Percentiles rank a stretch among this genome's conserved stretches.
phyloP scores from a whole-genome alignment of 1,140 invertebrate species.

The Pseudomyrmex pallidus region DNA sequence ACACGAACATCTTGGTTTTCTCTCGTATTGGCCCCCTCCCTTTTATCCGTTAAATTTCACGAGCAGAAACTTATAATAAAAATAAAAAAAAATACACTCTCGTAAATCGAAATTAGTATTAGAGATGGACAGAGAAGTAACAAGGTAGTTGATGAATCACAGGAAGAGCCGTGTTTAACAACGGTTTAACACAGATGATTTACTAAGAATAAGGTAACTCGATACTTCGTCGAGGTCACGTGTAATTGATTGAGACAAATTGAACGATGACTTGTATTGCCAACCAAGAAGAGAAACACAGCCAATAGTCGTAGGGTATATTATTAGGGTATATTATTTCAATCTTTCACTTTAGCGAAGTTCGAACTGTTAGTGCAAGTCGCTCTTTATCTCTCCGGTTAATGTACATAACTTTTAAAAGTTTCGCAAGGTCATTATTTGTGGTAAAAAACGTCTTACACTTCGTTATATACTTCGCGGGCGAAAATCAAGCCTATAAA shows the following conservation, averaged over 20 bases:
- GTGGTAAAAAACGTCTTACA: not conserved
- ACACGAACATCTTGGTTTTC: too few relatives aligned
- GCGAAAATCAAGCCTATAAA: conserved; percentile 58
- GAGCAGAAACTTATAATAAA: too few relatives aligned
- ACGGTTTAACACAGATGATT: conserved; percentile 11
- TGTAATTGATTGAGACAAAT: conserved; percentile 48
- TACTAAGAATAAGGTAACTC: conserved; percentile 45
- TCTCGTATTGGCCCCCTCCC: too few relatives aligned
- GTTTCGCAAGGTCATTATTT: not conserved
- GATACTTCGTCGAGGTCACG: conserved; percentile 32
- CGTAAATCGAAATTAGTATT: not conserved
- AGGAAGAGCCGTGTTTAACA: conserved; percentile 10
- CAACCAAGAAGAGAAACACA: not conserved
- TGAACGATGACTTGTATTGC: conserved; percentile 22
- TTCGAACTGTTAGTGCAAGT: not conserved
- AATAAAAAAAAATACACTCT: too few relatives aligned
- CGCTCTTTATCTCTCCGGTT: not conserved
- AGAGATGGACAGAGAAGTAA: not conserved
- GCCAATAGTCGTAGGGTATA: not conserved
- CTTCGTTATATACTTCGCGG: not conserved
- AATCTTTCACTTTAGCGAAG: not conserved
- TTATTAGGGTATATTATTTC: not conserved
- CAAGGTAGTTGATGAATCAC: conserved; percentile 37
- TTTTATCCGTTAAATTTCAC: too few relatives aligned
- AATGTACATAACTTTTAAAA: not conserved